Evolutionary conservation across 1,140 invertebrate species (phyloP).

Genomic region (Calycopis cecrops): DNA sequence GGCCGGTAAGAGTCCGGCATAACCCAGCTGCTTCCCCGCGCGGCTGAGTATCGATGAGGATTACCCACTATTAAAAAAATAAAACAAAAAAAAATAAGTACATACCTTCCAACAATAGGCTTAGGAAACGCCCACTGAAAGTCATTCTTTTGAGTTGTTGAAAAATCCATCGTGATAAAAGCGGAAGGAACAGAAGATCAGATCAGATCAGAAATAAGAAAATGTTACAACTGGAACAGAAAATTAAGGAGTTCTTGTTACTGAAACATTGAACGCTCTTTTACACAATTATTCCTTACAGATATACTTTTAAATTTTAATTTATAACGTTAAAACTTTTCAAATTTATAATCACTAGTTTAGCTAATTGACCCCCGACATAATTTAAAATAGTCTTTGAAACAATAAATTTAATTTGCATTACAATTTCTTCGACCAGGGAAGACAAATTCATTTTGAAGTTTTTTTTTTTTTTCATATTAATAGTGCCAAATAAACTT

Average conservation of each 20-base stretch:
- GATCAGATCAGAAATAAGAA: no score
- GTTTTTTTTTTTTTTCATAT: conserved; percentile 47
- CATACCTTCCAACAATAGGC: conserved; percentile 70
- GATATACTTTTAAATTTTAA: not conserved
- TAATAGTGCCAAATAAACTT: no score
- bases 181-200: no score
- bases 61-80: not conserved
- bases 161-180: conserved; percentile 55
- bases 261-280: not conserved
- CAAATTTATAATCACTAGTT: conserved; percentile 61
- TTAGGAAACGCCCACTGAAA: conserved; percentile 77
- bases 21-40: no score
- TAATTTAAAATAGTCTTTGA: conserved; percentile 69
- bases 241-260: no score
- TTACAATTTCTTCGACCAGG: conserved; percentile 63
- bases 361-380: conserved; percentile 68
- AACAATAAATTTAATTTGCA: conserved; percentile 64
- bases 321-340: conserved; percentile 62
- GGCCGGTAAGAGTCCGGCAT: no score
- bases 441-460: conserved; percentile 72
- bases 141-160: conserved; percentile 64
- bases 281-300: not conserved
- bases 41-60: no score
- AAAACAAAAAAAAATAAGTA: conserved; percentile 15
- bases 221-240: no score